Base-by-base conservation (phyloP, 2,888 invertebrate species). In the Cistogaster globosa region DNA sequence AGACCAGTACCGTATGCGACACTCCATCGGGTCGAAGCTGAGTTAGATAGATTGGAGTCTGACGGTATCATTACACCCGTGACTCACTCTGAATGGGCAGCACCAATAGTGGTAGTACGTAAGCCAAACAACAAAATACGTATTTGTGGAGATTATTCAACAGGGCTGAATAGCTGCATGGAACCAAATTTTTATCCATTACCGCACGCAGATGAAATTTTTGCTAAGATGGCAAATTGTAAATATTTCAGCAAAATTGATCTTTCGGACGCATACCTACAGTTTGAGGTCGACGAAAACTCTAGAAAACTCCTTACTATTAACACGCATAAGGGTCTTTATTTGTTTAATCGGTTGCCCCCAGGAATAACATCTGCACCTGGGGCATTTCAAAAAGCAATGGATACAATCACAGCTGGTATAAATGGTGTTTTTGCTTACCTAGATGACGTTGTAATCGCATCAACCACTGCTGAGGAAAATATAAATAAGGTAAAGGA, bases 361-460 rank as follows among this genome's bases (percentile, higher is more conserved):
- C 32, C 32, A n/a, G 48, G 48, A 48, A 48, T 48, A 48, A 48
- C 48, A 48, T 48, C 48, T 14, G 48, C 48, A 48, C 48, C 48
- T 48, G 48, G 9, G 48, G 48, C 48, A 48, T 48, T 48, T 48
- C 48, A 48, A 48, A 48, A 48, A 48, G 48, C 48, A 14, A 48
- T 48, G 71, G 83, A 79, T 36, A 63, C 86, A 18, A 79, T 87
- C 71, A 36, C 84, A 12, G 32, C 77, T 7, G 85, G 71, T 16
- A 16, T 86, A n/a, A 68, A 68, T 26, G 68, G 68, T 14, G 68
- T 55, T 32, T 51, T 68, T 14, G 62, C 68, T 16, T 74, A 68
- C 20, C 42, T 69, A 18, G 63, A 69, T 20, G 82, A 77, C 51
- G 72, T 77, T 18, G 65, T 71, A n/a, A 76, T 76, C 14, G 71